Evolutionary conservation across 2,888 invertebrate genomes (phyloP), one percentile per base, ranked within the genome.

Genomic region (Myopa tessellatipennis): DNA sequence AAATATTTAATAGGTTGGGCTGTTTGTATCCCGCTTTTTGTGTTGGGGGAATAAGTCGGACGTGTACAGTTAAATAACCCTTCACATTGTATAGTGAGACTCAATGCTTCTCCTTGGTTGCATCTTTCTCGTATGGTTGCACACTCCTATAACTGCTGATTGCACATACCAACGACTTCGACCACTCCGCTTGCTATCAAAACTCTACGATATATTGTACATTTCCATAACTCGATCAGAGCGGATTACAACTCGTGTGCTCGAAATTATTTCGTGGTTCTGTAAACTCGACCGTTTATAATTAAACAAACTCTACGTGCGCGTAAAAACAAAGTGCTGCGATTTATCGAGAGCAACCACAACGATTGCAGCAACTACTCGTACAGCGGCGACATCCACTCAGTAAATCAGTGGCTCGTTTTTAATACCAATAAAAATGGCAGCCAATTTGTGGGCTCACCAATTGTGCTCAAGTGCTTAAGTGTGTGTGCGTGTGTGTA

Each of bases 361-460:
- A 65, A 65, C 65, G 7, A 36, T 65, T 65, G 65, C 36, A 65
- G 36, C 65, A 65, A 65, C 55, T n/a, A 55, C 40, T 6, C 8
- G 8, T 40, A 40, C 4, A 40, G 8, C 40, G 8, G 8, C 40
- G 40, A 40, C 61, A n/a, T 61, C 16, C 18, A 61, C 61, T 61
- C 38, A 65, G 65, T 36, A 34, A 38, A 14, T 65, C 36, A 65
- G 65, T 65, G 65, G 36, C 65, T 70, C 70, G 38, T 65, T 65
- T 38, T 65, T 70, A 52, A 52, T 70, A 52, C 45, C 70, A 18
- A 70, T 70, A 70, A 70, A 70, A 73, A 63, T 73, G 60, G 73
- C n/a, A 50, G 45, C 63, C 73, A 73, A 73, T 80, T 81, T 80
- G 80, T 80, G 78, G 75, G 81, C 78, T 81, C 77, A 71, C 81